Percentiles rank a stretch among this genome's conserved stretches.
Conservation (phyloP, 2,113 vertebrate genomes). For the Myotis yumanensis region DNA sequence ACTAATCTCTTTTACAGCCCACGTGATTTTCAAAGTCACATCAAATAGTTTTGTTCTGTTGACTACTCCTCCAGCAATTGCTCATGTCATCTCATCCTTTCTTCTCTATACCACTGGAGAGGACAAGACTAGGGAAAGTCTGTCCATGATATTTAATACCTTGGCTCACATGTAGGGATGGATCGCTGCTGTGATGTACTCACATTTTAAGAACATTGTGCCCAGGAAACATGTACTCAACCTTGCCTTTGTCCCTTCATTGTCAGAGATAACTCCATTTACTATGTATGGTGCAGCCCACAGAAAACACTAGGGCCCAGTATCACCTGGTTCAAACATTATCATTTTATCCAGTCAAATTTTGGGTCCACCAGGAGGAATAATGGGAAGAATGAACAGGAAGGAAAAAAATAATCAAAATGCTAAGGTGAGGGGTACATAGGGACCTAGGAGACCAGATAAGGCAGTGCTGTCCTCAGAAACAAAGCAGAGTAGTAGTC, state of each 20-base stretch:
- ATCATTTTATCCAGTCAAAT: constrained; percentile 11
- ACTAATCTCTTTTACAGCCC: not conserved
- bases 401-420: not conserved
- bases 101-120: not conserved
- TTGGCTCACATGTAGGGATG: not conserved
- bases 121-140: not conserved
- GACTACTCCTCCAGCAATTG: not conserved
- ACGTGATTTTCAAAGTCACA: not conserved
- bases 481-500: not conserved
- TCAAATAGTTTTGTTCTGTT: not conserved
- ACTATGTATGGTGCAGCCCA: not conserved
- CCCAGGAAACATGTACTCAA: not conserved
- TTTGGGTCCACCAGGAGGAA: not conserved
- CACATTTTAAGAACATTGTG: not conserved
- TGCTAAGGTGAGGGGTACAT: not conserved
- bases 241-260: not conserved
- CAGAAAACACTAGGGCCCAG: not conserved
- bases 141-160: not conserved
- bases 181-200: not conserved
- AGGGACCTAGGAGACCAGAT: not conserved
- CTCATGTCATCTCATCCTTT: not conserved
- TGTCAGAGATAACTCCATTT: not conserved
- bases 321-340: not conserved
- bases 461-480: not conserved
- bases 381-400: not conserved